Percentiles rank a stretch among this genome's conserved stretches.
phyloP scores from a whole-genome alignment of 2,888 invertebrate genomes.

The Amphiduros pacificus region DNA sequence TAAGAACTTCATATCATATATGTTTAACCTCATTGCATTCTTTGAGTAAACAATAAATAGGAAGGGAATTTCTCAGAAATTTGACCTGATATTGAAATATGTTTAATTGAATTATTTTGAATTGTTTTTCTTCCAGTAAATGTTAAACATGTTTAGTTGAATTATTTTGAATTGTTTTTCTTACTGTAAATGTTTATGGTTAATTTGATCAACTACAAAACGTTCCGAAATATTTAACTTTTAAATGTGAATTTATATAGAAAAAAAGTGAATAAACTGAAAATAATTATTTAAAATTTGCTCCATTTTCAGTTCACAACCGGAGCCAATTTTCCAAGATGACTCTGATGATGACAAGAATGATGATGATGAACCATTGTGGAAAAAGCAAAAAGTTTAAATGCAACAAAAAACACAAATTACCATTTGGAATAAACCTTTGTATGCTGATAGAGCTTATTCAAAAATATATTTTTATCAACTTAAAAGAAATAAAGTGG shows the following conservation, averaged over 20 bases:
- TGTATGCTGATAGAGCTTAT: too few species aligned
- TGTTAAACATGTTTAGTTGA: not conserved
- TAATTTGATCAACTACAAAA: not conserved
- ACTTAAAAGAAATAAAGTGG: too few species aligned
- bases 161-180: not conserved
- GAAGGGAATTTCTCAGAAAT: too few species aligned
- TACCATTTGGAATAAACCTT: too few species aligned
- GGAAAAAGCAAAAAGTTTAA: constrained; percentile 71
- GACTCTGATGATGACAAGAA: constrained; percentile 45
- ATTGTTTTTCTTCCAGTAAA: not conserved
- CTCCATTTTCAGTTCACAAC: constrained; percentile 70
- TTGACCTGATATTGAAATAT: too few species aligned
- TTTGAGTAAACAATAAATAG: not conserved
- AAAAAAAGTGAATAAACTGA: not conserved
- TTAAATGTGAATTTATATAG: not conserved
- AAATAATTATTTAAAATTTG: not conserved
- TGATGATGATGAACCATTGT: constrained; percentile 47
- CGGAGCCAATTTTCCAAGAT: constrained; percentile 75
- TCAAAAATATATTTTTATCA: too few species aligned
- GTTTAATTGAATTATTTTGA: not conserved
- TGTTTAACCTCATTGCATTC: not conserved
- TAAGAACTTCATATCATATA: not conserved
- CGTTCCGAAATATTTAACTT: not conserved
- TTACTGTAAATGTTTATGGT: not conserved
- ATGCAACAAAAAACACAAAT: too few species aligned